These are phyloP conservation scores for Brachionichthys hirsutus DNA, from an alignment of 2,113 vertebrate genomes.

Conservation along the genomic window DNA sequence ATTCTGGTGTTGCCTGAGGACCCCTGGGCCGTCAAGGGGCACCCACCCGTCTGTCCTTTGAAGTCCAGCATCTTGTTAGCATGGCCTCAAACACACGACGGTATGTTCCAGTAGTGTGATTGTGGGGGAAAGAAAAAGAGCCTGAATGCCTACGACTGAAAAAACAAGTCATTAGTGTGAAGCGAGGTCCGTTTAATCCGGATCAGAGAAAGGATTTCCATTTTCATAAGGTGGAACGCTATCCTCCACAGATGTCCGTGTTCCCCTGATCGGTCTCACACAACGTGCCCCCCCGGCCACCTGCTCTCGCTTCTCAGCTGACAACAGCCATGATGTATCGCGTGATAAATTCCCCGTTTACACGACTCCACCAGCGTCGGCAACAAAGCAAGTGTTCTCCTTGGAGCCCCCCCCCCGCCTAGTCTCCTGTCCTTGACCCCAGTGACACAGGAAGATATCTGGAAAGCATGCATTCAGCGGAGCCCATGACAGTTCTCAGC, in stretches of 20 bases:
- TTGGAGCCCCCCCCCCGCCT: conserved; percentile 26
- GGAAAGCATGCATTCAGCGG: conserved; percentile 56
- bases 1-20: conserved; percentile 61
- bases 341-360: conserved; percentile 62
- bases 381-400: conserved; percentile 39
- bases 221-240: conserved; percentile 57
- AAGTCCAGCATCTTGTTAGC: conserved; percentile 50
- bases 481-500: conserved; percentile 69
- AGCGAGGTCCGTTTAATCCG: conserved; percentile 31
- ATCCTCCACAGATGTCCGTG: conserved; percentile 40
- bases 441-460: conserved; percentile 57
- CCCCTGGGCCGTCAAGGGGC: conserved; percentile 47
- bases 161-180: conserved; percentile 10
- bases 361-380: conserved; percentile 51
- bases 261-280: conserved; percentile 52
- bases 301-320: conserved; percentile 68
- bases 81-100: conserved; percentile 9
- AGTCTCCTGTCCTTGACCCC: conserved; percentile 36
- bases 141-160: conserved; percentile 10
- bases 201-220: conserved; percentile 45
- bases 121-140: not conserved
- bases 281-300: conserved; percentile 59
- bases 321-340: conserved; percentile 53
- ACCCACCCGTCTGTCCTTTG: conserved; percentile 50
- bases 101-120: not conserved